Evolutionary conservation across 2,113 vertebrate genomes (phyloP).

Genomic region (Hippopotamus amphibius): DNA sequence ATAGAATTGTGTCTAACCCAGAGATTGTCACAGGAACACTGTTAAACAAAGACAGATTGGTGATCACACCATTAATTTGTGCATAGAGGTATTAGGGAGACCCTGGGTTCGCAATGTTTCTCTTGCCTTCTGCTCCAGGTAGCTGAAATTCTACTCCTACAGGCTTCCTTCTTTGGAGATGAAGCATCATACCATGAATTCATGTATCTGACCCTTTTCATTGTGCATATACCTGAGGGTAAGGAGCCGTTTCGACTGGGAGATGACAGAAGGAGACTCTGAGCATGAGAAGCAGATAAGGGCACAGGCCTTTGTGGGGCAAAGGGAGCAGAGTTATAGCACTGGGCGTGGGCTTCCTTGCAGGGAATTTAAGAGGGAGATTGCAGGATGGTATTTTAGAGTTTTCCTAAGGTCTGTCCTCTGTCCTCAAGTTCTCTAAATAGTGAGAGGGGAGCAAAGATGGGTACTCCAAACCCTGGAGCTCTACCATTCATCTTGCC

Average conservation of each 20-base stretch:
- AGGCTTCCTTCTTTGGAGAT: background rate
- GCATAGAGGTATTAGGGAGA: background rate
- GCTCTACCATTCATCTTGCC: background rate
- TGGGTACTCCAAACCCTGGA: background rate
- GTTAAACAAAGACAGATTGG: background rate
- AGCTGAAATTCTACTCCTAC: background rate
- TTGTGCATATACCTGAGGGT: background rate
- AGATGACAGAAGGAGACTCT: background rate
- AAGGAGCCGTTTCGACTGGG: background rate
- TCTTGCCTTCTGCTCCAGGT: background rate
- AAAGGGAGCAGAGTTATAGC: rapidly evolving
- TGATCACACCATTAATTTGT: background rate
- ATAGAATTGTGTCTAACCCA: background rate
- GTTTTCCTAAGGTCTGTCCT: background rate
- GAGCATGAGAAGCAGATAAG: background rate
- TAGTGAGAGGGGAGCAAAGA: background rate
- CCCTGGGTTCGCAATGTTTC: background rate
- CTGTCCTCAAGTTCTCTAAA: background rate
- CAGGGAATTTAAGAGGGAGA: background rate
- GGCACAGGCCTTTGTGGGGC: too few relatives aligned
- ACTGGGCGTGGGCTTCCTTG: rapidly evolving
- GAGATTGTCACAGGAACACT: too few relatives aligned
- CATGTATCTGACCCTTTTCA: background rate
- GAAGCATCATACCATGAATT: background rate
- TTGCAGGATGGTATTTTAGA: background rate